Evolutionary conservation across 2,797 vertebrate genomes (phyloP).

Genomic region (Scolopax rusticola): DNA sequence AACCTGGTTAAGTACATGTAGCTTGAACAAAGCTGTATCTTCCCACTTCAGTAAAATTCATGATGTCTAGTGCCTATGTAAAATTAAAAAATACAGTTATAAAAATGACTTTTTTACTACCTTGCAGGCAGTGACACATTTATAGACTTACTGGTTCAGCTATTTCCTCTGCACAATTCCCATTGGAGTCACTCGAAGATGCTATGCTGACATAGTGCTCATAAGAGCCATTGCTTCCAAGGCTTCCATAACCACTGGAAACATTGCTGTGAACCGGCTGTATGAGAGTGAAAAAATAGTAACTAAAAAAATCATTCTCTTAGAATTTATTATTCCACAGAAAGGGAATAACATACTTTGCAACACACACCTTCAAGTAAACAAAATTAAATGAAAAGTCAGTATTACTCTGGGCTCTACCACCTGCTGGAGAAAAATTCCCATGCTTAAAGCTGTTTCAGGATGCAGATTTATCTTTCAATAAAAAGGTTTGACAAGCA

Average conservation of each 20-base stretch:
- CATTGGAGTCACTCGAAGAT: conserved; percentile 91
- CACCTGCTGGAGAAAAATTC: not conserved
- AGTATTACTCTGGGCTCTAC: not conserved
- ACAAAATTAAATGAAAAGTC: not conserved
- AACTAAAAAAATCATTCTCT: not conserved
- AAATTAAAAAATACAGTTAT: not conserved
- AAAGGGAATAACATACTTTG: not conserved
- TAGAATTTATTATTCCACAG: not conserved
- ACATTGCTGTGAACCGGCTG: conserved; percentile 89
- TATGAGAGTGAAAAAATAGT: accelerated
- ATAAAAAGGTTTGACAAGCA: not conserved
- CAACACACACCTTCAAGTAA: not conserved
- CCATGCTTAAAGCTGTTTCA: not conserved
- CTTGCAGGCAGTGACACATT: not conserved
- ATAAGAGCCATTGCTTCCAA: conserved; percentile 89
- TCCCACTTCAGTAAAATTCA: not conserved
- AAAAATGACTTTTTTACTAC: not conserved
- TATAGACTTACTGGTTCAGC: conserved; percentile 82
- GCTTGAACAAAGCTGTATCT: not conserved
- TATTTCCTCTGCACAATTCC: conserved; percentile 84
- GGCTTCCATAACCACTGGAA: conserved; percentile 90
- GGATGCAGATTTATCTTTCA: not conserved
- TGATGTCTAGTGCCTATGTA: accelerated
- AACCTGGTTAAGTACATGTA: not conserved
- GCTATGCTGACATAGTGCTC: conserved; percentile 87